Evolutionary conservation across 2,888 invertebrate genomes (phyloP).

Genomic region (Heliconius aoede): DNA sequence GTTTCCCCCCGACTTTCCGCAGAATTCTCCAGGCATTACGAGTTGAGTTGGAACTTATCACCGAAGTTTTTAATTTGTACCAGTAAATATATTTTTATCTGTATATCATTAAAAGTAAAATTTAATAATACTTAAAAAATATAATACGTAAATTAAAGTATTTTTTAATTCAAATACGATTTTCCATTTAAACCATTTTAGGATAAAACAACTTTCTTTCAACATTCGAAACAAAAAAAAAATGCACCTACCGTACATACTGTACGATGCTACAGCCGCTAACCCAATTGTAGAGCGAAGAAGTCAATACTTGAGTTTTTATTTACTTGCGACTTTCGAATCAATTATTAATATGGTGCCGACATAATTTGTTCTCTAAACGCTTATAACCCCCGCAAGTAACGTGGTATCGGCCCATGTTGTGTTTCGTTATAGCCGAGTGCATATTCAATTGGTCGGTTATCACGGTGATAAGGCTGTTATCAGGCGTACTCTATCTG

Average conservation of each 20-base stretch:
- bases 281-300: constrained; percentile 46
- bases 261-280: constrained; percentile 37
- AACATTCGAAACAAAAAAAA: constrained; percentile 17
- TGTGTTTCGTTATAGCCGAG: background rate
- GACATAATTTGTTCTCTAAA: constrained; percentile 35
- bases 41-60: too few relatives aligned
- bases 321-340: constrained; percentile 38
- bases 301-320: constrained; percentile 32
- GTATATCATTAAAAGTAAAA: too few relatives aligned
- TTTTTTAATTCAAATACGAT: background rate
- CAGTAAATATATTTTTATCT: too few relatives aligned
- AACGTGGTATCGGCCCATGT: constrained; percentile 16
- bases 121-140: too few relatives aligned
- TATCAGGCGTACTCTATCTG: constrained; percentile 55
- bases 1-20: too few relatives aligned
- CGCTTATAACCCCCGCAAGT: constrained; percentile 35
- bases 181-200: background rate
- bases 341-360: constrained; percentile 33
- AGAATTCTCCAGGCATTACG: too few relatives aligned
- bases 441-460: constrained; percentile 20
- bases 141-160: too few relatives aligned
- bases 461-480: constrained; percentile 35
- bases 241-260: background rate
- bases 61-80: too few relatives aligned
- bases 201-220: constrained; percentile 24